Evolutionary conservation across 2,888 invertebrate genomes (phyloP).

Genomic region (Pristionchus japonicus): DNA sequence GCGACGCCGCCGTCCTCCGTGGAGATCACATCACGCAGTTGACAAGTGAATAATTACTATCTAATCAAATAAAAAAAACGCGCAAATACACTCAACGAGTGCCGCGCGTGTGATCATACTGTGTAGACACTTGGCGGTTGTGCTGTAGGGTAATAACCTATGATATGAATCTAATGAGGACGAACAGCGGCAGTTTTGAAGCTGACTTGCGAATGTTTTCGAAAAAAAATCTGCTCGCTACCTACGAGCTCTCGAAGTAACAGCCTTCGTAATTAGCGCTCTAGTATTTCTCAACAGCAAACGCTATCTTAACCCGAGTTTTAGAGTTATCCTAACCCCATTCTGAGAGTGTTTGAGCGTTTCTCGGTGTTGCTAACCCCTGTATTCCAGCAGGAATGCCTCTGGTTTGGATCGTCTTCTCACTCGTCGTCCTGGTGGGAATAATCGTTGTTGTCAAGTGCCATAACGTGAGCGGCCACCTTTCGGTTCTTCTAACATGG

Average conservation of each 20-base stretch:
- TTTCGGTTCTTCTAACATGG: not conserved
- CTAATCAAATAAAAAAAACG: too few relatives aligned
- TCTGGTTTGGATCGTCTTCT: constrained; percentile 28
- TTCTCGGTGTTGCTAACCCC: not conserved
- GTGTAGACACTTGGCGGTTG: too few relatives aligned
- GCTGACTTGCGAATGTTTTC: too few relatives aligned
- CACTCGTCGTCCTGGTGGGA: not conserved
- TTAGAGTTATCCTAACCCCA: too few relatives aligned
- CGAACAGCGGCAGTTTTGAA: too few relatives aligned
- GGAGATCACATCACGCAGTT: not conserved
- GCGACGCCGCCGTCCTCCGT: not conserved
- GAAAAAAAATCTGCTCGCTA: too few relatives aligned
- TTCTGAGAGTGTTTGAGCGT: not conserved
- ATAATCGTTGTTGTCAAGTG: constrained; percentile 22
- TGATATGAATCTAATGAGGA: too few relatives aligned
- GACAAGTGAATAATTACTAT: not conserved
- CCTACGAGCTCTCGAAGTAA: too few relatives aligned
- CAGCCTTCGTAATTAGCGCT: too few relatives aligned
- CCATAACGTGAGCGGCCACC: constrained; percentile 26
- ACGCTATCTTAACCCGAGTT: too few relatives aligned
- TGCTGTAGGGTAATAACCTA: too few relatives aligned
- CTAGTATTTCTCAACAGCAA: too few relatives aligned
- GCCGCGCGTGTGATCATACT: not conserved
- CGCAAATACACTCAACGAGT: not conserved
- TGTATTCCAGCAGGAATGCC: constrained; percentile 38